These are phyloP conservation scores for Verasper variegatus DNA, from an alignment of 2,113 vertebrate species.

Conservation along the genomic window DNA sequence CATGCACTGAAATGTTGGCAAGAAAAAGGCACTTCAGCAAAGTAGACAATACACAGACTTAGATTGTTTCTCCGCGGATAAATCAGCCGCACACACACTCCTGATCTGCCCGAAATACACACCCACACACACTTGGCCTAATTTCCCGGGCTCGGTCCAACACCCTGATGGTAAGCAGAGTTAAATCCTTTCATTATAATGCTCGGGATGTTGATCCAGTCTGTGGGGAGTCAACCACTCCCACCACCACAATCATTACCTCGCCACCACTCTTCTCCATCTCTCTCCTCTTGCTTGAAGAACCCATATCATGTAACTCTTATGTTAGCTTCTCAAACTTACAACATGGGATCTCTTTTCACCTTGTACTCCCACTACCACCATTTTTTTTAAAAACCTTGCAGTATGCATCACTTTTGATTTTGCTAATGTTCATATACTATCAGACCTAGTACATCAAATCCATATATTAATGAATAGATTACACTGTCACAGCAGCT, in stretches of 20 bases:
- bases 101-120: slow-evolving; percentile 54
- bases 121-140: slow-evolving; percentile 66
- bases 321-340: slow-evolving; percentile 35
- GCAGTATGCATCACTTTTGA: neutral
- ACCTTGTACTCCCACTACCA: slow-evolving; percentile 8
- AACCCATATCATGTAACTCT: slow-evolving; percentile 34
- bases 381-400: slow-evolving; percentile 5
- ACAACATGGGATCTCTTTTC: neutral
- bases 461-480: neutral
- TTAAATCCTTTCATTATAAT: slow-evolving; percentile 75
- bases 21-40: slow-evolving; percentile 43
- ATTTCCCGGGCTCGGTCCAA: slow-evolving; percentile 65
- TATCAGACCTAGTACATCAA: slow-evolving; percentile 1
- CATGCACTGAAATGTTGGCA: slow-evolving; percentile 49
- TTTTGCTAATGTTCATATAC: neutral
- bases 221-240: slow-evolving; percentile 48
- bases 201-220: slow-evolving; percentile 68
- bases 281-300: slow-evolving; percentile 23
- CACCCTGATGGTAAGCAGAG: slow-evolving; percentile 59
- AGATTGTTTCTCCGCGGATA: slow-evolving; percentile 60
- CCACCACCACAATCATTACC: slow-evolving; percentile 22
- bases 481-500: slow-evolving; percentile 23
- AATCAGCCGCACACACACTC: slow-evolving; percentile 47
- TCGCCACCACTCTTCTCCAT: slow-evolving; percentile 9
- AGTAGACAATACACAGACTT: slow-evolving; percentile 61